These are phyloP conservation scores for Phortica variegata DNA, from an alignment of 1,140 invertebrate species.

Conservation along the genomic window DNA sequence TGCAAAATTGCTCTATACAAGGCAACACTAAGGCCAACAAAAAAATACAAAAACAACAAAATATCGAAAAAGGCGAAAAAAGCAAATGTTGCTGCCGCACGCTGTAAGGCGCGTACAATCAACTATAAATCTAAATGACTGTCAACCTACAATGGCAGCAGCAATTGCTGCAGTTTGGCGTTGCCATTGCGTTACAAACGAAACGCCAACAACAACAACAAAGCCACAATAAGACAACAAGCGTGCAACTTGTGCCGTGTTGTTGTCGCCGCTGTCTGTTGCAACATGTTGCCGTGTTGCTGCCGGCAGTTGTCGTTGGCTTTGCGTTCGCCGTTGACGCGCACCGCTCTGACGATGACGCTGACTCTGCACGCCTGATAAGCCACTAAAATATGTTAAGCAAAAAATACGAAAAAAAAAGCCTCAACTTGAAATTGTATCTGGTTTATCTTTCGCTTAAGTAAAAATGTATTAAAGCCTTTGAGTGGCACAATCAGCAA, in stretches of 20 bases:
- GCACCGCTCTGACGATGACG: neutral
- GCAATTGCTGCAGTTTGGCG: conserved; percentile 8
- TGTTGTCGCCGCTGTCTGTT: no score
- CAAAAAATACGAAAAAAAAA: neutral
- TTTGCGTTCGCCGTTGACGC: conserved; percentile 40
- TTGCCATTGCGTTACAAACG: no score
- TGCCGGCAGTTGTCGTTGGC: conserved; percentile 17
- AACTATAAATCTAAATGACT: conserved; percentile 56
- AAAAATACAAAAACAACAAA: no score
- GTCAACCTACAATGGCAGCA: conserved; percentile 44
- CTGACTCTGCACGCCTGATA: neutral
- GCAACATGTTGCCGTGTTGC: conserved; percentile 42
- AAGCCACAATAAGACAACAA: no score
- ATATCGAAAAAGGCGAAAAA: no score
- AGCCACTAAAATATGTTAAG: neutral
- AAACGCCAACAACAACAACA: no score
- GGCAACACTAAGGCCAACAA: no score
- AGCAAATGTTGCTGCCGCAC: conserved; percentile 10
- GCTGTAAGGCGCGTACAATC: conserved; percentile 41
- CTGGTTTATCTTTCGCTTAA: neutral
- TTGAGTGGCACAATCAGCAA: no score
- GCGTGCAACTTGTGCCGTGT: no score
- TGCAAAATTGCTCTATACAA: conserved; percentile 35
- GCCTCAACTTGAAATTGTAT: conserved; percentile 1
- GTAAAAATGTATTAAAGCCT: conserved; percentile 25